Evolutionary conservation across 2,113 vertebrate genomes (phyloP).

Genomic region (Argyrosomus japonicus): DNA sequence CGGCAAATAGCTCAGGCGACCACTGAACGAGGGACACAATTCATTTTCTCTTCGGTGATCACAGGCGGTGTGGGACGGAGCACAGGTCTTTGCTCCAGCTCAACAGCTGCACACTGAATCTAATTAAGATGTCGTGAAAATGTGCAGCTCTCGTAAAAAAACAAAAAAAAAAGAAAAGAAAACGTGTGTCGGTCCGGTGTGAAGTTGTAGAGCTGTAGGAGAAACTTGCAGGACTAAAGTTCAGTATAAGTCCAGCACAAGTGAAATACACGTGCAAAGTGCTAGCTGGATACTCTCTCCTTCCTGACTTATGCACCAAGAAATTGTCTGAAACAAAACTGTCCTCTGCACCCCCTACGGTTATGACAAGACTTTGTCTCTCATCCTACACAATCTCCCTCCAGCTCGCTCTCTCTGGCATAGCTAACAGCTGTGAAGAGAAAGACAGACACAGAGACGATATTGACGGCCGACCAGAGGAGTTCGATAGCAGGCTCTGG

Average conservation of each 20-base stretch:
- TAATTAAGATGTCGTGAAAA: slow-evolving; percentile 62
- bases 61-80: slow-evolving; percentile 6
- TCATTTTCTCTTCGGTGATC: slow-evolving; percentile 46
- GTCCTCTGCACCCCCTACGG: slow-evolving; percentile 24
- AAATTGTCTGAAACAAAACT: neutral
- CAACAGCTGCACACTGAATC: neutral
- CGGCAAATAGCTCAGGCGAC: neutral
- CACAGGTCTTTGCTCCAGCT: slow-evolving; percentile 25
- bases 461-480: slow-evolving; percentile 60
- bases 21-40: slow-evolving; percentile 21
- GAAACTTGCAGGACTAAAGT: slow-evolving; percentile 12
- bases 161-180: too few species aligned
- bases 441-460: slow-evolving; percentile 42
- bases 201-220: slow-evolving; percentile 33
- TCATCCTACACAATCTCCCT: slow-evolving; percentile 5
- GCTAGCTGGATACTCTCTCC: neutral
- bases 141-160: slow-evolving; percentile 25
- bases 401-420: slow-evolving; percentile 26
- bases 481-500: slow-evolving; percentile 66
- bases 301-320: slow-evolving; percentile 9
- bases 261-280: neutral
- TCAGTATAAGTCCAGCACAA: neutral
- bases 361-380: slow-evolving; percentile 25
- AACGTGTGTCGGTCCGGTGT: slow-evolving; percentile 27
- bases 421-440: slow-evolving; percentile 54